These are phyloP conservation scores for Lutjanus argentimaculatus DNA, from an alignment of 2,797 vertebrate species.

Conservation along the genomic window DNA sequence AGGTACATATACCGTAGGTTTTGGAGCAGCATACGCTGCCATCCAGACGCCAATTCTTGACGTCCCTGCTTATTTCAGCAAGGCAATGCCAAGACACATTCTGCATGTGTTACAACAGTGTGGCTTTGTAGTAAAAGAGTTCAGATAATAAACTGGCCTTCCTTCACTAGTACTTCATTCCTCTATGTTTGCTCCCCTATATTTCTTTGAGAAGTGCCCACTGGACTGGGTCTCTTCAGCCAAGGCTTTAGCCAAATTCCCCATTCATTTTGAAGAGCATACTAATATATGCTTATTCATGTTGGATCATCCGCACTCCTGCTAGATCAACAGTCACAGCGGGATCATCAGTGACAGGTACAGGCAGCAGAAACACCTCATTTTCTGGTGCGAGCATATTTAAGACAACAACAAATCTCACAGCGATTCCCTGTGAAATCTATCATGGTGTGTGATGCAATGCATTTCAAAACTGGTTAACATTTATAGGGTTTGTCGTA, in stretches of 20 bases:
- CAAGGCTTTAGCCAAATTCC: slow-evolving; percentile 14
- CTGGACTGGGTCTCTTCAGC: slow-evolving; percentile 5
- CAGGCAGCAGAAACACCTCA: slow-evolving; percentile 28
- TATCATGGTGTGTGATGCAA: slow-evolving; percentile 26
- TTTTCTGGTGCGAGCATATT: slow-evolving; percentile 32
- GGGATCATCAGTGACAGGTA: slow-evolving; percentile 35
- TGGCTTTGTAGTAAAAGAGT: no score
- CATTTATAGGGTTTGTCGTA: slow-evolving; percentile 21
- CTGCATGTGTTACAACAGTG: no score
- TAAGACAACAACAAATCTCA: slow-evolving; percentile 34
- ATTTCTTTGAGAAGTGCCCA: slow-evolving; percentile 15
- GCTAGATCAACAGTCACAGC: slow-evolving; percentile 30
- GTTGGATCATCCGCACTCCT: slow-evolving; percentile 23
- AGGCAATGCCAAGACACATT: no score
- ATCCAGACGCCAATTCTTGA: no score
- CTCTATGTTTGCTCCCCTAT: background rate
- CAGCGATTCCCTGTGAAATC: slow-evolving; percentile 36
- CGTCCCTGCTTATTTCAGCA: no score
- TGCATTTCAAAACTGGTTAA: slow-evolving; percentile 36
- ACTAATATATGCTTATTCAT: slow-evolving; percentile 40
- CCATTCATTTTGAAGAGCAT: slow-evolving; percentile 29
- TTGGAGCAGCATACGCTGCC: no score
- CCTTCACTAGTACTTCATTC: slow-evolving; percentile 16
- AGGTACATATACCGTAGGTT: no score
- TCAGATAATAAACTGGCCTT: no score